phyloP scores from a whole-genome alignment of 2,888 invertebrate species.

The Yponomeuta cagnagella region DNA sequence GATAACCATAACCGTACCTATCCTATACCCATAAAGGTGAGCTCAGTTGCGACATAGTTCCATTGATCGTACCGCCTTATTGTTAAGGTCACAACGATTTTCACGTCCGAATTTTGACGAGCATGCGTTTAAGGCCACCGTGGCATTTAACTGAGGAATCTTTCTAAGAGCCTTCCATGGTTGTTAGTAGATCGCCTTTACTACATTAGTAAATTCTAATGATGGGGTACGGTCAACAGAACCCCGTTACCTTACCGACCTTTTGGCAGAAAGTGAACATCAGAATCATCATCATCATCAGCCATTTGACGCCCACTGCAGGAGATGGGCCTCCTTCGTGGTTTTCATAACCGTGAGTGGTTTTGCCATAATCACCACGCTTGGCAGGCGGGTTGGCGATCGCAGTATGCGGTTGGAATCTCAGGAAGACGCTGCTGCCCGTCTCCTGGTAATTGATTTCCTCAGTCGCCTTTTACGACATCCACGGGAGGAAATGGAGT shows the following conservation, averaged over 20 bases:
- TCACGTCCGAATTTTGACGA: constrained; percentile 1
- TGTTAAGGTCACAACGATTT: neutral
- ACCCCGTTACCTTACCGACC: neutral
- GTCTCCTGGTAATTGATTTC: no score
- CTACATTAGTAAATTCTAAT: neutral
- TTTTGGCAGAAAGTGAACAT: no score
- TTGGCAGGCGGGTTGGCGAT: no score
- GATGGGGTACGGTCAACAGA: neutral
- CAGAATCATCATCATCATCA: no score
- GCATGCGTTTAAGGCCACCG: neutral
- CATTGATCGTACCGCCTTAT: neutral
- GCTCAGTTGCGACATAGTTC: neutral
- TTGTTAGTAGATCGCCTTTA: neutral
- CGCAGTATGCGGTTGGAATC: no score
- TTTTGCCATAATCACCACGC: no score
- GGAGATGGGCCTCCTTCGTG: no score
- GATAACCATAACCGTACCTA: neutral
- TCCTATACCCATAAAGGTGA: neutral
- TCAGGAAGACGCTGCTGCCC: no score
- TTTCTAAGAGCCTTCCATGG: neutral
- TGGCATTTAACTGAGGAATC: neutral
- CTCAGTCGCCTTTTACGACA: no score
- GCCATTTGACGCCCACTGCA: no score
- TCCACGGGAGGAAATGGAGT: no score
- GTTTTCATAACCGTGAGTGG: no score